Evolutionary conservation across 1,140 invertebrate genomes (phyloP).

Genomic region (Sogatella furcifera): DNA sequence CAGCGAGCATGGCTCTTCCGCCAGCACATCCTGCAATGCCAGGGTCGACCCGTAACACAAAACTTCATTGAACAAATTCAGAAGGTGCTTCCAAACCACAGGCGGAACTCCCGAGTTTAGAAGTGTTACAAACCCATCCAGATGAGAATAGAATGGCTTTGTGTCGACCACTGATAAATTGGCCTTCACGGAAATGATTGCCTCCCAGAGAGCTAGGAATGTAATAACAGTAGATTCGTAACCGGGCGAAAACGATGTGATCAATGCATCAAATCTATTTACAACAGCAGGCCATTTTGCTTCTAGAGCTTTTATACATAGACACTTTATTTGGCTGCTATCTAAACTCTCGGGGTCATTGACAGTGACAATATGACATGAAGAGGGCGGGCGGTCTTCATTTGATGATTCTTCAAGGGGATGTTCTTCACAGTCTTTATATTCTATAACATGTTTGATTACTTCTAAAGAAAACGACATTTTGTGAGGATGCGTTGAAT

Average conservation of each 20-base stretch:
- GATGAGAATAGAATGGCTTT: constrained; percentile 74
- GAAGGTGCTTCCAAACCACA: constrained; percentile 70
- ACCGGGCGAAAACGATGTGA: constrained; percentile 35
- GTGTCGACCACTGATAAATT: constrained; percentile 81
- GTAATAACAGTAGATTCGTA: constrained; percentile 50
- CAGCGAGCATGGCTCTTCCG: constrained; percentile 74
- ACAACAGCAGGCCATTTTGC: constrained; percentile 70
- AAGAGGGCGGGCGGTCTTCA: constrained; percentile 20
- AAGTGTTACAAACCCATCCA: constrained; percentile 67
- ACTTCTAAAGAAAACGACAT: constrained; percentile 75
- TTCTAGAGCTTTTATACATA: constrained; percentile 73
- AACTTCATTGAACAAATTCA: constrained; percentile 77
- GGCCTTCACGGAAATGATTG: constrained; percentile 82
- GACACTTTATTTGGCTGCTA: constrained; percentile 62
- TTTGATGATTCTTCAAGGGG: constrained; percentile 53
- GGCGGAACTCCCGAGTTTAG: constrained; percentile 60
- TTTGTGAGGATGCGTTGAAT: constrained; percentile 55
- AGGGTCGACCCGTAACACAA: constrained; percentile 81
- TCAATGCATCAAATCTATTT: constrained; percentile 40
- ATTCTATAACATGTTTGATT: constrained; percentile 73
- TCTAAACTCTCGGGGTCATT: constrained; percentile 69
- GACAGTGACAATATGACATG: constrained; percentile 54
- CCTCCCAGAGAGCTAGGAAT: constrained; percentile 77
- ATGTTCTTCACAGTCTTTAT: constrained; percentile 74
- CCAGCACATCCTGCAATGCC: constrained; percentile 71